Evolutionary conservation across 2,888 invertebrate genomes (phyloP).

Genomic region (Apodemia zela): DNA sequence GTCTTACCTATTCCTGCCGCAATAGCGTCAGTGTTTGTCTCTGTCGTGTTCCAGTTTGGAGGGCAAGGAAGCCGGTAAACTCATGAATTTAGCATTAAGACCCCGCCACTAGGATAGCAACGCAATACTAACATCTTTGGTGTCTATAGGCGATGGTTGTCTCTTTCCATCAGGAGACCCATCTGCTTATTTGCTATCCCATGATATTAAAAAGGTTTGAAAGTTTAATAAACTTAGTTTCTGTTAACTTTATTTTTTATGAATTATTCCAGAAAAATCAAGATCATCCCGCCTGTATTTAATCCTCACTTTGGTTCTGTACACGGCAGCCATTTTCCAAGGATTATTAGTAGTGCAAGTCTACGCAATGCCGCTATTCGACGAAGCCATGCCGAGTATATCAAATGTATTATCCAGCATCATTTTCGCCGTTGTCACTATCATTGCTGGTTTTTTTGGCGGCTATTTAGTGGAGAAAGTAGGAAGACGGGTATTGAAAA

Average conservation of each 20-base stretch:
- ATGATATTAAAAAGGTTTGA: no score
- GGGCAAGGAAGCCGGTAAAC: no score
- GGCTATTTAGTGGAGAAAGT: conserved; percentile 23
- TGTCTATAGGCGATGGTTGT: no score
- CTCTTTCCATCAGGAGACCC: no score
- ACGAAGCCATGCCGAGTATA: conserved; percentile 30
- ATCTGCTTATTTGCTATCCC: no score
- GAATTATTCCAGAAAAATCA: conserved; percentile 44
- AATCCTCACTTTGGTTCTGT: neutral
- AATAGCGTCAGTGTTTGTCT: no score
- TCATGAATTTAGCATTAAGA: no score
- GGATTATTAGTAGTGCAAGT: conserved; percentile 42
- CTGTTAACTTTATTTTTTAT: neutral
- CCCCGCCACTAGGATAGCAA: no score
- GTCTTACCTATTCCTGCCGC: no score
- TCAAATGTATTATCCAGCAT: conserved; percentile 27
- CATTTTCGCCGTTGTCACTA: conserved; percentile 20
- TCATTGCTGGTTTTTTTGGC: conserved; percentile 19
- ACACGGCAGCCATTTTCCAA: conserved; percentile 7
- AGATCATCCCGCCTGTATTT: conserved; percentile 32
- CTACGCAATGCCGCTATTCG: conserved; percentile 33
- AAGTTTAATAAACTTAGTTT: no score
- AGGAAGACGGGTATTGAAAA: conserved; percentile 22
- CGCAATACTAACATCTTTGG: no score
- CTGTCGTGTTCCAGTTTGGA: no score